phyloP scores from a whole-genome alignment of 2,113 vertebrate species.

The Numenius arquata region DNA sequence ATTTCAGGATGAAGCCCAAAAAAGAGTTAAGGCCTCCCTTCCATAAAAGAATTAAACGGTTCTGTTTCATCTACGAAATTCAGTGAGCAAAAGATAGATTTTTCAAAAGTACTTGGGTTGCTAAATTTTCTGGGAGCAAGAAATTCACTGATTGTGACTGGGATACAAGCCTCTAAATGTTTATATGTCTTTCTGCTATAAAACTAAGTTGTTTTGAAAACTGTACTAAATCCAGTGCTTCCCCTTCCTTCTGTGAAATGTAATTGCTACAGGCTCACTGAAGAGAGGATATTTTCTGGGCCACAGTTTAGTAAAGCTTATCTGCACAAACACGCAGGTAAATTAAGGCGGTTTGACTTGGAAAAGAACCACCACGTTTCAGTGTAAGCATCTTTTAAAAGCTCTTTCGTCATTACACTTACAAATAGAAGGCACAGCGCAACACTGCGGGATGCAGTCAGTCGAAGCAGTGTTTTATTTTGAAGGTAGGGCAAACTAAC shows the following conservation, averaged over 20 bases:
- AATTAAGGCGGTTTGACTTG: not conserved
- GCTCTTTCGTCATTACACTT: not conserved
- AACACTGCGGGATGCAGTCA: not conserved
- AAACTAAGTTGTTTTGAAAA: slow-evolving; percentile 37
- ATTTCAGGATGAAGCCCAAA: not conserved
- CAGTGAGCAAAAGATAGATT: not conserved
- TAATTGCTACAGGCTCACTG: slow-evolving; percentile 14
- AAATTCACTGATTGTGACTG: not conserved
- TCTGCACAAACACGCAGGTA: slow-evolving; percentile 7
- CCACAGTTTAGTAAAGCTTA: slow-evolving; percentile 14
- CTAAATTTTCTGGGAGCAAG: not conserved
- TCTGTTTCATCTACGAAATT: not conserved
- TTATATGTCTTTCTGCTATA: not conserved
- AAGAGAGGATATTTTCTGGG: slow-evolving; percentile 13
- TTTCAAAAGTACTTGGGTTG: not conserved
- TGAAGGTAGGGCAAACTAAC: not conserved
- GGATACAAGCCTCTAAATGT: not conserved
- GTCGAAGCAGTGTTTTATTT: not conserved
- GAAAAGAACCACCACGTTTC: not conserved
- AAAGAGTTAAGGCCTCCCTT: not conserved
- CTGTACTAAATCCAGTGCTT: slow-evolving; percentile 16
- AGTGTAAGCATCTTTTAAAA: not conserved
- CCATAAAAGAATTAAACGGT: not conserved
- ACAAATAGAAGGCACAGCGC: not conserved
- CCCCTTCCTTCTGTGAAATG: not conserved